phyloP scores from a whole-genome alignment of 37 sponge, comb jelly and placozoan genomes.

The Hormiphora californensis region DNA sequence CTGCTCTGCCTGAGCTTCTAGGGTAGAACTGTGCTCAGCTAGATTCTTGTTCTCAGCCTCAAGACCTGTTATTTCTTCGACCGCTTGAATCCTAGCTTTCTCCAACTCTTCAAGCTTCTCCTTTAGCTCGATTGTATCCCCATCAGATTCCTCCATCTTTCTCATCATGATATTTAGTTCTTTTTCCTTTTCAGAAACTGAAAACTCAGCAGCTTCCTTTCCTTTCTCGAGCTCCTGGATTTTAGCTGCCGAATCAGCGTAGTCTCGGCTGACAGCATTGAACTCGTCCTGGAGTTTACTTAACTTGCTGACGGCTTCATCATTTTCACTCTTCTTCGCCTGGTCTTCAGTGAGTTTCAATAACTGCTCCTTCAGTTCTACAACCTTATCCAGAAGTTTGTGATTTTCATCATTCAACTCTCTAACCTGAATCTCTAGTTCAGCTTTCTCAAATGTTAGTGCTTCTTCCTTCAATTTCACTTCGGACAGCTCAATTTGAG shows the following conservation, averaged over 20 bases:
- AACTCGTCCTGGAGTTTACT: neutral
- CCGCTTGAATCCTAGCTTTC: too few species aligned
- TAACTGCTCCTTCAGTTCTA: neutral
- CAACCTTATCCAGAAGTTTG: neutral
- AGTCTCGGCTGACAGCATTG: neutral
- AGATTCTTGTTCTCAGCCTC: too few species aligned
- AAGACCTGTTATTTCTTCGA: too few species aligned
- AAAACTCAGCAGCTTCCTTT: neutral
- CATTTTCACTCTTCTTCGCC: neutral
- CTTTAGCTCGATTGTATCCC: neutral
- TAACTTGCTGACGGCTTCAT: neutral
- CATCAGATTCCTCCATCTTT: conserved; percentile 36
- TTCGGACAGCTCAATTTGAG: neutral
- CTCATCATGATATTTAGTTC: neutral
- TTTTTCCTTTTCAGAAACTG: conserved; percentile 1
- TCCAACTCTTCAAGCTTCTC: conserved; percentile 8
- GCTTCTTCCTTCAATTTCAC: neutral
- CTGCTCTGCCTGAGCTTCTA: too few species aligned
- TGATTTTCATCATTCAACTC: neutral
- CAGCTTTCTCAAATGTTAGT: conserved; percentile 38
- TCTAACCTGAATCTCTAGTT: conserved; percentile 12
- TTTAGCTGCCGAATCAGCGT: neutral
- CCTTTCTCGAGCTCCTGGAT: neutral
- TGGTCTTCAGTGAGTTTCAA: neutral
- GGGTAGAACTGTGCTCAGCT: too few species aligned